Evolutionary conservation across 1,140 invertebrate species (phyloP), one percentile per base, ranked within the genome.

Genomic region (Drosophila ficusphila): DNA sequence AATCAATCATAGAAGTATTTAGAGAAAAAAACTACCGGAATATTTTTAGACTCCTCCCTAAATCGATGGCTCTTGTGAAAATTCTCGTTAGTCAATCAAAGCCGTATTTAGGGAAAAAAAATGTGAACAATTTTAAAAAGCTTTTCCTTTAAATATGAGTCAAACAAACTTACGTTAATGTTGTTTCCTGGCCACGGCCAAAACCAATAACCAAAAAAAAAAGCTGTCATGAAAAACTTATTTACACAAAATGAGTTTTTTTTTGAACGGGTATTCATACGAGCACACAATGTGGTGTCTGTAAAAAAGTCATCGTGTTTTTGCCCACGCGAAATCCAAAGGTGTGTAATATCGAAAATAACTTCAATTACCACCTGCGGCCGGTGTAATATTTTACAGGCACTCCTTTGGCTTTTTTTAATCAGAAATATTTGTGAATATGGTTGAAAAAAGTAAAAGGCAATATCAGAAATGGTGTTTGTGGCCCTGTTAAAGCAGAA

Each of bases 331-430:
- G 23, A 47, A 65, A 48, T 34, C 36, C 42, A 33, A 48, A 62
- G 56, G 52, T 36, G 57, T 82, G 78, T 74, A 74, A 83, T 70
- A 78, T 72, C 46, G 47, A 72, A 83, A 83, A 78, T 64, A 78
- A 83, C 79, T 78, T 83, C 65, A 83, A 83, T 78, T 83, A 81
- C 58, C 53, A 65, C 14, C 27, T 29, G 21, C 54, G 29, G 42
- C 58, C 4, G 21, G 27, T 51, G 23, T 41, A 67, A 67, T 67
- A 67, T 65, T 65, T 67, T 67, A 8, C 25, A 25, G 14, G 58
- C 9, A 14, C 36, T 65, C 9, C 42, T 65, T 41, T 49, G 11
- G 21, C 12, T 23, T 39, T 29, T 16, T 23, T 62, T 51, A 27
- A 46, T 27, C 21, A 12, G 23, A 2, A 23, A 31, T 23, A 6